Conservation (phyloP, 2,113 vertebrate genomes). For the Alexandromys fortis region DNA sequence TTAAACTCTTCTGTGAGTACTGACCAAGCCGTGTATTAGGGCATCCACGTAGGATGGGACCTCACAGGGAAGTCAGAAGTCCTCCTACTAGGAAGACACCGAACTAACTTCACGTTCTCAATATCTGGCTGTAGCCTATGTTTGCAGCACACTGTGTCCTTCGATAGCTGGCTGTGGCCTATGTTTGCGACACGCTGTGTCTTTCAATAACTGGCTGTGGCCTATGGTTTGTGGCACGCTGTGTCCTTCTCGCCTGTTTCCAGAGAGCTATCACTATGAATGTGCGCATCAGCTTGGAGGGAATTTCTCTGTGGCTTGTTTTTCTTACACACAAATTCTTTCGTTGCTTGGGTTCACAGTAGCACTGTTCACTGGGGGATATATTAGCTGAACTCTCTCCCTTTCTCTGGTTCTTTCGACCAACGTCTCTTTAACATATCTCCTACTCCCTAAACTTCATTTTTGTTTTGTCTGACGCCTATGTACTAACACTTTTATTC, state of each 20-base stretch:
- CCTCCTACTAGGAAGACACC: not conserved
- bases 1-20: not conserved
- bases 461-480: not conserved
- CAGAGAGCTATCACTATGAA: not conserved
- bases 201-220: not conserved
- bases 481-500: not conserved
- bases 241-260: not conserved
- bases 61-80: not conserved
- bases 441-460: not conserved
- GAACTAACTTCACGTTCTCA: not conserved
- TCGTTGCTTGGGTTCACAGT: not conserved
- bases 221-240: not conserved
- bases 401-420: constrained; percentile 16
- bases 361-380: not conserved
- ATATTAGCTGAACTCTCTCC: not conserved
- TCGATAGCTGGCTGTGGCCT: not conserved
- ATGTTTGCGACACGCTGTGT: too few species aligned
- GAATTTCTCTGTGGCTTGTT: not conserved
- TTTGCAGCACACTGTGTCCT: not conserved
- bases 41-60: not conserved
- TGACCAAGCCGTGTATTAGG: not conserved
- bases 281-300: not conserved
- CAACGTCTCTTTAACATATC: not conserved
- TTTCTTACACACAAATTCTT: not conserved
- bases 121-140: not conserved